Percentiles rank a stretch among this genome's conserved stretches.
phyloP scores from a whole-genome alignment of 2,797 vertebrate genomes.

The Salmo trutta region DNA sequence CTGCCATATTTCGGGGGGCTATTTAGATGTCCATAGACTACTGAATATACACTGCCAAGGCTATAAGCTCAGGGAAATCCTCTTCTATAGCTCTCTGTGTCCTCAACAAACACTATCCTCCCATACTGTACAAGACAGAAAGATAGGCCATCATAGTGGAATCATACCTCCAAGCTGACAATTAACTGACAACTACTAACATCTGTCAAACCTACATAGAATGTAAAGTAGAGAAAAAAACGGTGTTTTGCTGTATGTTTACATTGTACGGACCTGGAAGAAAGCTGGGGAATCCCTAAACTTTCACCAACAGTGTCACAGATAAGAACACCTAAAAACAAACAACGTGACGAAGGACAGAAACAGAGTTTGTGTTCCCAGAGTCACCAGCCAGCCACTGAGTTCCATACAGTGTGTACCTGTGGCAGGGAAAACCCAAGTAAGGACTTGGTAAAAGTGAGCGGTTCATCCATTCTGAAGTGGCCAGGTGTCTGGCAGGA shows the following conservation, averaged over 20 bases:
- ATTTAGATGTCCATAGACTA: slow-evolving; percentile 1
- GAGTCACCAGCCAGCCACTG: neutral
- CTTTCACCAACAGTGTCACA: neutral
- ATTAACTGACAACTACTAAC: neutral
- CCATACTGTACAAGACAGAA: neutral
- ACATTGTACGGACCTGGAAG: neutral
- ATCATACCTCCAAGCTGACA: neutral
- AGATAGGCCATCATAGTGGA: neutral
- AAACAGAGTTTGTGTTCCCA: neutral
- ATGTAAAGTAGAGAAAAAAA: neutral
- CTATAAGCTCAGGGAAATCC: neutral
- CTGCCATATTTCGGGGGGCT: slow-evolving; percentile 49
- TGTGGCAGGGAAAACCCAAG: neutral
- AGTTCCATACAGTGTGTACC: neutral
- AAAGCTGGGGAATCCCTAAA: neutral
- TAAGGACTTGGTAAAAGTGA: slow-evolving; percentile 43
- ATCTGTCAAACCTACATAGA: neutral
- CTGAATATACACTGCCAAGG: slow-evolving; percentile 5
- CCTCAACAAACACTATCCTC: neutral
- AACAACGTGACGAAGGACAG: neutral
- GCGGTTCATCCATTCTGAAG: slow-evolving; percentile 61
- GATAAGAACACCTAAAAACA: neutral
- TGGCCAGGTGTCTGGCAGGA: slow-evolving; percentile 66
- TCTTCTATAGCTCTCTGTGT: neutral
- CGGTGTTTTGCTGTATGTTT: neutral